Evolutionary conservation across 2,888 invertebrate genomes (phyloP).

Genomic region (Andrena camellia): DNA sequence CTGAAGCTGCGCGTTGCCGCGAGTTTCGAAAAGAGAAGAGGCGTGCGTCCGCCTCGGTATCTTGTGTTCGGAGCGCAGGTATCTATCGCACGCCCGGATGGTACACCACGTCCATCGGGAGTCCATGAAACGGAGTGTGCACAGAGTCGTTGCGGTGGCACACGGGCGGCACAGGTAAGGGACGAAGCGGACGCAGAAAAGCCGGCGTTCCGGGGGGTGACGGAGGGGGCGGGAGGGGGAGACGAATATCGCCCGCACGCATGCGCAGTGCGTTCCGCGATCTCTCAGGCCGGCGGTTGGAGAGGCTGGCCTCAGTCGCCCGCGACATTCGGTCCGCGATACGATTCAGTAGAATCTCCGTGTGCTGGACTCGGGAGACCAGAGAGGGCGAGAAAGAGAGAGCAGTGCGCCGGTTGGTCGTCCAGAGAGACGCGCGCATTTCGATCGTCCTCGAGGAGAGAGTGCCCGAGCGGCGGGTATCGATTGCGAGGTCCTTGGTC

Average conservation of each 20-base stretch:
- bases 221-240: constrained; percentile 67
- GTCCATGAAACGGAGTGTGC: constrained; percentile 50
- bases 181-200: constrained; percentile 60
- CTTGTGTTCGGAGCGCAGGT: too few species aligned
- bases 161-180: constrained; percentile 54
- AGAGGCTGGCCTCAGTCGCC: constrained; percentile 83
- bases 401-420: constrained; percentile 29
- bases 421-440: constrained; percentile 2
- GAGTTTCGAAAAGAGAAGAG: background rate
- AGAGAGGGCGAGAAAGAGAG: constrained; percentile 5
- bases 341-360: constrained; percentile 75
- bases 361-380: constrained; percentile 11
- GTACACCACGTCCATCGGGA: constrained; percentile 19
- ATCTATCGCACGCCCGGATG: constrained; percentile 18
- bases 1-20: too few species aligned
- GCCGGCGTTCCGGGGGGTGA: constrained; percentile 37
- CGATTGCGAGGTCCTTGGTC: background rate
- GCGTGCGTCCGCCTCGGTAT: background rate
- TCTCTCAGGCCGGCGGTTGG: constrained; percentile 78
- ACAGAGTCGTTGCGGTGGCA: constrained; percentile 55
- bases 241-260: constrained; percentile 79
- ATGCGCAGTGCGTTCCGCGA: constrained; percentile 81
- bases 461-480: too few species aligned
- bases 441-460: background rate
- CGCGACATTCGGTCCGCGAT: constrained; percentile 84